A percentile compares a stretch with the other conserved stretches of the same genome.
Evolutionary conservation across 2,797 vertebrate genomes (phyloP).

Genomic region (Echeneis naucrates): DNA sequence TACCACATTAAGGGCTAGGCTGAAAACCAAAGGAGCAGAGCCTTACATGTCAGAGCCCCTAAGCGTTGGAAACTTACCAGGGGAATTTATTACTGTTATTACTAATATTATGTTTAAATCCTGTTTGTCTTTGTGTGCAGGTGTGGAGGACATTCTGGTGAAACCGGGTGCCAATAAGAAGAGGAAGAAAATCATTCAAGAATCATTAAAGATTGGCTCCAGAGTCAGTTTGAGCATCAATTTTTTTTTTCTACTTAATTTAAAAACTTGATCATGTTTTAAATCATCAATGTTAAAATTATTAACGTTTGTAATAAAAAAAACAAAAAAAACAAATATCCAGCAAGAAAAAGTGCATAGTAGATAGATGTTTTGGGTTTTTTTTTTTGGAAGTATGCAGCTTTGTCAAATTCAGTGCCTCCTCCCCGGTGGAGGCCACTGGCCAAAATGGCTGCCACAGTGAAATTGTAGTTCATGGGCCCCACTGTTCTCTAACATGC

Average conservation of each 20-base stretch:
- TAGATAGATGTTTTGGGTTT: neutral
- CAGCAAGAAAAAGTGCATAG: neutral
- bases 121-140: slow-evolving; percentile 68
- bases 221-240: slow-evolving; percentile 80
- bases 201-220: slow-evolving; percentile 86
- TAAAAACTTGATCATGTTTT: neutral
- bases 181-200: slow-evolving; percentile 87
- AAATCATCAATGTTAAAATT: neutral
- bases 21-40: too few species aligned
- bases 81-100: too few species aligned
- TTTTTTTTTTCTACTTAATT: neutral
- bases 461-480: slow-evolving; percentile 63
- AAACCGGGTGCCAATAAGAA: slow-evolving; percentile 87
- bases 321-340: neutral
- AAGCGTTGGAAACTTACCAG: too few species aligned
- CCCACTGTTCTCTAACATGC: slow-evolving; percentile 16
- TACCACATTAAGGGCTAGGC: too few species aligned
- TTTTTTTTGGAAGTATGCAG: too few species aligned
- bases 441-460: slow-evolving; percentile 71
- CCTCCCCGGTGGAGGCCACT: slow-evolving; percentile 57
- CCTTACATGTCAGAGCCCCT: too few species aligned
- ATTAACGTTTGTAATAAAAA: neutral
- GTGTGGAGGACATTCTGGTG: slow-evolving; percentile 97
- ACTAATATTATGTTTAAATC: neutral
- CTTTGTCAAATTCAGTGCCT: slow-evolving; percentile 73